Evolutionary conservation across 30 jellyfish, hydroid and myxozoan species (phyloP), one percentile per base, ranked within the genome.

Genomic region (Pseudorhiza aurosa): DNA sequence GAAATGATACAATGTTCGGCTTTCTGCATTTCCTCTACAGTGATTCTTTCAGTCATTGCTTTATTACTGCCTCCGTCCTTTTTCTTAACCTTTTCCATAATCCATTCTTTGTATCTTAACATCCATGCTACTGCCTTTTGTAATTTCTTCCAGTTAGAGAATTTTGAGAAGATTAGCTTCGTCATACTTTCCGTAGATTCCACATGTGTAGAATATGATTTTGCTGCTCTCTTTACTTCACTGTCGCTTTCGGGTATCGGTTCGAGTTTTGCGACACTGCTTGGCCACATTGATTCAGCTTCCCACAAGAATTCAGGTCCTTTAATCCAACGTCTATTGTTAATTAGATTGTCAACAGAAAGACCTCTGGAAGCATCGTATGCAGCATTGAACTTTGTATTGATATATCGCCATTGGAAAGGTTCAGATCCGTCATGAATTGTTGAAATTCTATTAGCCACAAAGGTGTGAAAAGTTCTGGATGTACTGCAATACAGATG

Each of bases 341-440:
- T 35, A 21, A 47, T 14, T 29, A 53, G 81, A 11, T 82, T 31
- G 73, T 55, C 30, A 0, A 50, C 87, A 29, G 39, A 1, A 7
- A 82, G 43, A 17, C 96, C 89, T 58, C 85, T 60, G 46, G 90
- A 85, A 27, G 90, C 96, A 8, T 53, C 82, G 28, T 85, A 85
- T 19, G 85, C 85, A 7, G 90, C 85, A 58, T 62, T 85, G 24
- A 9, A 3, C 45, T 26, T 59, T 21, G 96, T 68, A 2, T 33
- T 71, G 1, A 74, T 37, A 37, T 85, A 43, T 21, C 68, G 60
- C 96, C 96, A 85, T 36, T 72, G 85, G 17, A 32, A 12, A 25
- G 83, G 39, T 51, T 73, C 40, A 7, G 87, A 19, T 37, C 58
- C 74, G 10, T 73, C 87, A 56, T 53, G 63, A 2, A 73, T 73